Evolutionary conservation across 2,888 invertebrate genomes (phyloP), one percentile per base, ranked within the genome.

Genomic region (Dascillus cervinus): DNA sequence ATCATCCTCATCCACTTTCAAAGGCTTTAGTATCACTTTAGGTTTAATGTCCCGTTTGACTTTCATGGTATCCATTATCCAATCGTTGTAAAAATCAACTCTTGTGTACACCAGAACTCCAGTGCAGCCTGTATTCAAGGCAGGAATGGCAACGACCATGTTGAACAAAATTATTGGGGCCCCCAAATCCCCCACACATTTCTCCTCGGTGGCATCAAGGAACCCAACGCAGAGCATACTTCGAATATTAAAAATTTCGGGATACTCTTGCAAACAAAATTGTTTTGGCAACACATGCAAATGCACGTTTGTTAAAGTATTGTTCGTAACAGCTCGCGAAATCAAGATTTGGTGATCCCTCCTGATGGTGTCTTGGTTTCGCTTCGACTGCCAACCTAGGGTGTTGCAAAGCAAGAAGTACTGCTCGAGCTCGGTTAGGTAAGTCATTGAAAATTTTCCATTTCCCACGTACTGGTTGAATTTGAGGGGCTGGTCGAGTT

Each of bases 121-220:
- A 8, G 12, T 10, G 5, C 27, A 27, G 12, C 12, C 2, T 17
- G 15, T 26, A 15, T 26, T 14, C 4, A 4, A 15, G 4, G 10
- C 13, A 4, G 19, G 27, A 4, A 27, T 19, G 4, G 11, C 27
- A 4, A 17, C 11, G 2, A 27, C 19, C 27, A 27, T 20, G n/a
- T 20, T 20, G 5, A n/a, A 12, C n/a, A 17, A 27, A 19, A 27
- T 19, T 10, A 27, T 12, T 10, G 19, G 19, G 3, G 12, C 8
- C 9, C 27, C 27, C 4, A 17, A 15, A 20, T 27, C 27, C 4
- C 19, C n/a, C 5, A 20, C 19, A 9, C 27, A 27, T 8, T 5
- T 11, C 4, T 9, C 8, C 5, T 19, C 11, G 12, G 20, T 13
- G 12, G 17, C 13, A 19, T 27, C 27, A 6, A 20, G 4, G 3